Evolutionary conservation across 2,888 invertebrate genomes (phyloP).

Genomic region (Conops quadrifasciatus): DNA sequence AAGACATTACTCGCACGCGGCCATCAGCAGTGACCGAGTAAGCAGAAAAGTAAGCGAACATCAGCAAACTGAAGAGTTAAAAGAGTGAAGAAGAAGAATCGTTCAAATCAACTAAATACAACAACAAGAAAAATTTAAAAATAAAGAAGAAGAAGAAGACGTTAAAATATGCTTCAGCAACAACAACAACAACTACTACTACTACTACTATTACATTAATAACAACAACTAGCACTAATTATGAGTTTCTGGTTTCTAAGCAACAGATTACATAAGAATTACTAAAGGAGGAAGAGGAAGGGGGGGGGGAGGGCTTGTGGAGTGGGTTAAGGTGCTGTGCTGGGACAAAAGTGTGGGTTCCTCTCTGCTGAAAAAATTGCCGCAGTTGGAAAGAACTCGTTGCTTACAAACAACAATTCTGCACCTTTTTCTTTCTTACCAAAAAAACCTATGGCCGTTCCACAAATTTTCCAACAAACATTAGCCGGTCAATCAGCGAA

Average conservation of each 20-base stretch:
- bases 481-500: conserved; percentile 16
- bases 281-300: neutral
- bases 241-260: conserved; percentile 38
- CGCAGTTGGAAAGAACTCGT: neutral
- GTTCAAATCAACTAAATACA: conserved; percentile 10
- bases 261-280: conserved; percentile 20
- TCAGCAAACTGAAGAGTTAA: neutral
- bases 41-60: conserved; percentile 1
- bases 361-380: too few species aligned
- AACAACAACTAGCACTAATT: conserved; percentile 32
- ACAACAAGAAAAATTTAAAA: conserved; percentile 2
- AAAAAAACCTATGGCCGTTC: conserved; percentile 10
- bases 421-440: conserved; percentile 4
- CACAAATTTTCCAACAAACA: conserved; percentile 4
- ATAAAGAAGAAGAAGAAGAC: neutral
- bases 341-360: too few species aligned
- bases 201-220: conserved; percentile 11
- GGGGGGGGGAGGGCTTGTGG: too few species aligned
- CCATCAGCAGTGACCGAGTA: conserved; percentile 6
- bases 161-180: conserved; percentile 4
- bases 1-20: neutral
- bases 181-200: conserved; percentile 10
- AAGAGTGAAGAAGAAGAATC: conserved; percentile 15
- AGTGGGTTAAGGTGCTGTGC: neutral
- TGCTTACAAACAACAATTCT: conserved; percentile 11